Evolutionary conservation across 1,140 invertebrate species (phyloP), one percentile per base, ranked within the genome.

Genomic region (Eriocheir sinensis): DNA sequence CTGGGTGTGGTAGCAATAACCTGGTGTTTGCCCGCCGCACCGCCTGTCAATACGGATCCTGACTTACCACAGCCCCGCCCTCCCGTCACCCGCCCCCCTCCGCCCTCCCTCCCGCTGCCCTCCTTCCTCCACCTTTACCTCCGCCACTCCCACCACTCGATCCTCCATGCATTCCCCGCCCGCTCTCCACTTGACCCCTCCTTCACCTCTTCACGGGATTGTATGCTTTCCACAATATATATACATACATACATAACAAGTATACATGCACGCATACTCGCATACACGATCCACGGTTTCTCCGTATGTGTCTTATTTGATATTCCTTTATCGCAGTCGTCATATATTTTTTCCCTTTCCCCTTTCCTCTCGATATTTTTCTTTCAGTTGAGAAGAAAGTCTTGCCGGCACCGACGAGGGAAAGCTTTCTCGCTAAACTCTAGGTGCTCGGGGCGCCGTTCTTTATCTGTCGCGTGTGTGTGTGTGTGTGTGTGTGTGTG

Each of bases 21-120:
- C 40, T 32, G 36, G 32, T 32, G 36, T 34, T 90, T 53, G 38
- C 88, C 44, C 88, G 32, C 3, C 32, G 36, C 88, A 41, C 44
- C 38, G 32, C 88, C 40, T 32, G 88, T 53, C 44, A 41, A 44
- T 90, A 44, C 88, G 32, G 36, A 44, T 53, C 44, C 88, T 53
- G 30, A 12, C 88, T 53, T 32, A 40, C 86, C n/a, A 38, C 6
- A 15, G 15, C 3, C 40, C 86, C 6, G 9, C 40, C 86, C 8
- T 38, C 38, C 86, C 6, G 4, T 27, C 86, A 15, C 86, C 38
- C 34, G n/a, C 86, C 40, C 86, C 36, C 86, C 40, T 9, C 36
- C 86, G 8, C 34, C 48, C 83, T 3, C 44, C 44, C 34, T 53
- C 15, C 86, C 40, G 8, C 36, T 32, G 8, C 34, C 48, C 83